Evolutionary conservation across 2,888 invertebrate species (phyloP), one percentile per base, ranked within the genome.

Genomic region (Eremobia ochroleuca): DNA sequence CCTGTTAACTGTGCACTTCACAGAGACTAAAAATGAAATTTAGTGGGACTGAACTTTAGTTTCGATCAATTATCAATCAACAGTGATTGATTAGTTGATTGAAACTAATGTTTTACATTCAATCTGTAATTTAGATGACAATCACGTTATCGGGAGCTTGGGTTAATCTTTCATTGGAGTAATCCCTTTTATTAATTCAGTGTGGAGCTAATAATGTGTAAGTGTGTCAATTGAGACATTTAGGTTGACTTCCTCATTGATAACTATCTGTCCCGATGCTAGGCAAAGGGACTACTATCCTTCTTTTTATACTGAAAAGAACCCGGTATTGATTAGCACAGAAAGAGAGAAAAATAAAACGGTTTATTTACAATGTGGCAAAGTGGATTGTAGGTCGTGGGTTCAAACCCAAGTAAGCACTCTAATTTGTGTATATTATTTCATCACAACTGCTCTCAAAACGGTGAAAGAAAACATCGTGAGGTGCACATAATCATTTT

Each of bases 61-160:
- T n/a, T n/a, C n/a, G n/a, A n/a, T n/a, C n/a, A n/a, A n/a, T n/a
- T n/a, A n/a, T n/a, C n/a, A n/a, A n/a, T n/a, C n/a, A n/a, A n/a
- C n/a, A n/a, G n/a, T n/a, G 62, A 82, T 82, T 58, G 83, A 82
- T 79, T 67, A 25, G 34, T 55, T 76, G 49, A 68, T 77, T 68
- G 40, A 43, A 77, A 58, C 62, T 28, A 15, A 82, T 82, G 79
- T 82, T 79, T 77, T 62, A 15, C 34, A 49, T 55, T 68, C 40
- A 49, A 82, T 82, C 62, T 55, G 77, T 82, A 49, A 62, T 82
- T 81, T 49, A 55, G 37, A 25, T 28, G 76, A 52, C 15, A 67
- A 62, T 62, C 40, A 40, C 31, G 62, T 49, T 55, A 62, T 62
- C 25, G 28, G 34, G 40, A 67, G 64, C 46, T 82, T 64, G 31